Evolutionary conservation across 1,140 invertebrate species (phyloP), one percentile per base, ranked within the genome.

Genomic region (Lithobius niger): DNA sequence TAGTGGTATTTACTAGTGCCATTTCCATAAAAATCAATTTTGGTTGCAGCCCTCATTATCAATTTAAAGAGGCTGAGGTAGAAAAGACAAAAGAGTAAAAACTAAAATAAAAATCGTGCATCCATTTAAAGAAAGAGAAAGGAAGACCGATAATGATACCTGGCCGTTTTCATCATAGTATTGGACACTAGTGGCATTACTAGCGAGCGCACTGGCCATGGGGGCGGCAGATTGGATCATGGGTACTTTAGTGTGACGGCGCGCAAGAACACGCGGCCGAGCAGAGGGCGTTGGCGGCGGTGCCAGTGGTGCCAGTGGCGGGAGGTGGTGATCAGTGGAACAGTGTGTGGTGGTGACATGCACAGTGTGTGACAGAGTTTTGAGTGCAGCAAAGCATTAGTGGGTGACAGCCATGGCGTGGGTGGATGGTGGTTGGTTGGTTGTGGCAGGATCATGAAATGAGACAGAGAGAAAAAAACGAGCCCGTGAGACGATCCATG

Each of bases 91-190:
- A n/a, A n/a, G n/a, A n/a, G n/a, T n/a, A n/a, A n/a, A n/a, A n/a
- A n/a, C n/a, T n/a, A n/a, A n/a, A n/a, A n/a, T n/a, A n/a, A n/a
- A n/a, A n/a, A n/a, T n/a, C n/a, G n/a, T n/a, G n/a, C n/a, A n/a
- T n/a, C n/a, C n/a, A n/a, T n/a, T n/a, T n/a, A 26, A 55, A 52
- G 51, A 52, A 27, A 47, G 51, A 47, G 24, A 27, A 45, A 42
- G 22, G 22, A 26, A 45, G 43, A 27, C 19, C 55, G 43, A 24
- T 1, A 26, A 22, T 27, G 24, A 75, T 90, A 92, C 88, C 88
- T 92, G 88, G 81, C 86, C 86, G 78, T 87, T 86, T 73, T 86
- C 84, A 78, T 91, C 88, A 79, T 86, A 90, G 83, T 91, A 92
- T 78, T 88, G 83, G 77, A 92, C 86, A 80, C 83, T 88, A 75